phyloP scores from a whole-genome alignment of 2,888 invertebrate species.

The Clunio marinus region DNA sequence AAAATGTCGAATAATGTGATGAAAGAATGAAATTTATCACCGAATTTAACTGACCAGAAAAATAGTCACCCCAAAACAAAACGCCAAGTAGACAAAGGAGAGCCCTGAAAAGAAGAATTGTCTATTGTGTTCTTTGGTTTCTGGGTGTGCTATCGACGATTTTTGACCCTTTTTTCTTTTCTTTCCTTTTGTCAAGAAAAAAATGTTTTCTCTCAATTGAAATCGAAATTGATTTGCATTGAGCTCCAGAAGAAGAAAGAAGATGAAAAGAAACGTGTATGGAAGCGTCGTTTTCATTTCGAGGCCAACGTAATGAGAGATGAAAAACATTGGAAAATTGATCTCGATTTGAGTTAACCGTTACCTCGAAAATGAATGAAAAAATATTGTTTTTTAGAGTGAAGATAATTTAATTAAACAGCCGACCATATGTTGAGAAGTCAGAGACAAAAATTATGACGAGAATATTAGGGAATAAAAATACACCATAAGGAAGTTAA shows the following conservation, averaged over 20 bases:
- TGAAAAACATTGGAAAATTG: no score
- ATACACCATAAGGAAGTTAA: background rate
- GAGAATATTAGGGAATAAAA: background rate
- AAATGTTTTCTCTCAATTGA: no score
- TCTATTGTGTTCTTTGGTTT: background rate
- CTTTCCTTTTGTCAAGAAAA: no score
- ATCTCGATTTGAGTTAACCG: no score
- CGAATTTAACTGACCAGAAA: no score
- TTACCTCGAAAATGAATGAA: no score
- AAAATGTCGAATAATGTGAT: no score
- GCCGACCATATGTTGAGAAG: background rate
- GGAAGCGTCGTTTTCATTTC: background rate
- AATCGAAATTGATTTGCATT: background rate
- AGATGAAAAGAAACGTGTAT: background rate
- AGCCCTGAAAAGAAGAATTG: background rate
- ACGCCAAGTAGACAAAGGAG: background rate
- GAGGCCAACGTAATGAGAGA: background rate
- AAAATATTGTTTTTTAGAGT: background rate
- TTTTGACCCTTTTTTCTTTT: conserved; percentile 11
- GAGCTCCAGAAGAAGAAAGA: background rate
- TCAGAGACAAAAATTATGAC: background rate
- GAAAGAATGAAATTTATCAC: no score
- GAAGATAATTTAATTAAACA: conserved; percentile 7
- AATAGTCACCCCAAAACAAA: background rate
- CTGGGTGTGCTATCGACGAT: conserved; percentile 3